Evolutionary conservation across 1,140 invertebrate species (phyloP), one percentile per base, ranked within the genome.

Genomic region (Antheraea pernyi): DNA sequence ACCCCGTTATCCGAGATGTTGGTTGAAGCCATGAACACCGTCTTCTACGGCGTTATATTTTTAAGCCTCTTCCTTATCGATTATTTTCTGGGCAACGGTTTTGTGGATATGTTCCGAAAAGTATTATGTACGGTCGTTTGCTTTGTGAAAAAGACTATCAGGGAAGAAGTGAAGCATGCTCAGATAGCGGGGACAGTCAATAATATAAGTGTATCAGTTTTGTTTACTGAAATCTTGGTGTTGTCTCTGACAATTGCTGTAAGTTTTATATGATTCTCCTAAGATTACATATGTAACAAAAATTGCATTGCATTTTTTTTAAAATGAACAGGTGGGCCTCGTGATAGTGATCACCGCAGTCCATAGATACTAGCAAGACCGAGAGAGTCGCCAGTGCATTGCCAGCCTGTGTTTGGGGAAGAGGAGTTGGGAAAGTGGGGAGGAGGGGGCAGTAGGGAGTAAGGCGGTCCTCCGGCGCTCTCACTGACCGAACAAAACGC

Each of bases 11-110:
- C 67, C 19, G 22, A 69, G 42, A 86, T 87, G 85, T 30, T 81
- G 58, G 61, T 72, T 4, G 65, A 80, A 36, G 37, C 72, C 5
- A 62, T 73, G 11, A 75, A 69, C 37, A 53, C 65, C 30, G 48
- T 79, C 0, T 37, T 85, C n/a, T 88, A 84, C 37, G 70, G 78
- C 7, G 39, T 60, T 6, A 69, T 78, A 39, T 73, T 91, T 13
- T 30, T 81, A 0, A 82, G 80, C 68, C 67, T 89, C 0, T 73
- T 89, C 22, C 19, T 81, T 0, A 71, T 88, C 0, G 89, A 90
- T 59, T 85, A 84, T 53, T 11, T 81, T 7, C 65, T 89, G 7
- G 89, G 86, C 4, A 86, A 88, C 74, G 86, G 86, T 2, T 80
- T 89, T 13, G 72, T 86, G 5, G 80, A 82, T 19, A 71, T 80